phyloP scores from a whole-genome alignment of 2,888 invertebrate genomes.

The Acronicta aceris region DNA sequence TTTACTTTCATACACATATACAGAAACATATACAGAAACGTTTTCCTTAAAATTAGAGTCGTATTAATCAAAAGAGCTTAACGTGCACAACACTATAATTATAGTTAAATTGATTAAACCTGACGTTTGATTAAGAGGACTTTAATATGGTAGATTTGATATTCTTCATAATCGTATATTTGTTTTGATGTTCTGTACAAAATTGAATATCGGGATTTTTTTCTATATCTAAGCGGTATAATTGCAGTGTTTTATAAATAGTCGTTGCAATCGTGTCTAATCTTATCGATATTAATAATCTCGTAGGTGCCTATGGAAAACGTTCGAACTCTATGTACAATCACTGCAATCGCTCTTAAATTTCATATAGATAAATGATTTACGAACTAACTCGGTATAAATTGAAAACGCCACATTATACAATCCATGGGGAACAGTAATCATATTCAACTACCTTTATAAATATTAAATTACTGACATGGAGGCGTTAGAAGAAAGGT shows the following conservation, averaged over 20 bases:
- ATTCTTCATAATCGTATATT: slow-evolving; percentile 47
- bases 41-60: slow-evolving; percentile 73
- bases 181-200: slow-evolving; percentile 25
- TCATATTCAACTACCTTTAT: slow-evolving; percentile 43
- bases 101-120: slow-evolving; percentile 85
- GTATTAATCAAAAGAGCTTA: slow-evolving; percentile 83
- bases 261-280: too few species aligned
- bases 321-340: slow-evolving; percentile 7
- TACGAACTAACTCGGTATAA: slow-evolving; percentile 24
- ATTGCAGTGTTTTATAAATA: too few species aligned
- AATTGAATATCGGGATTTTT: slow-evolving; percentile 24
- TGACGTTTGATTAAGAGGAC: slow-evolving; percentile 87
- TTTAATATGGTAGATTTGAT: slow-evolving; percentile 63
- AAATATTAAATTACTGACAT: slow-evolving; percentile 68
- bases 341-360: neutral
- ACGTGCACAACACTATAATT: slow-evolving; percentile 80
- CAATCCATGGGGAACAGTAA: slow-evolving; percentile 33
- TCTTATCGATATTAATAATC: too few species aligned
- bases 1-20: slow-evolving; percentile 11
- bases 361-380: too few species aligned
- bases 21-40: slow-evolving; percentile 40
- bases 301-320: too few species aligned
- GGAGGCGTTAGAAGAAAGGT: slow-evolving; percentile 60
- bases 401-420: slow-evolving; percentile 42
- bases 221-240: neutral